Conservation (phyloP, 92 coral and sea anemone genomes). For the Pocillopora grandis region DNA sequence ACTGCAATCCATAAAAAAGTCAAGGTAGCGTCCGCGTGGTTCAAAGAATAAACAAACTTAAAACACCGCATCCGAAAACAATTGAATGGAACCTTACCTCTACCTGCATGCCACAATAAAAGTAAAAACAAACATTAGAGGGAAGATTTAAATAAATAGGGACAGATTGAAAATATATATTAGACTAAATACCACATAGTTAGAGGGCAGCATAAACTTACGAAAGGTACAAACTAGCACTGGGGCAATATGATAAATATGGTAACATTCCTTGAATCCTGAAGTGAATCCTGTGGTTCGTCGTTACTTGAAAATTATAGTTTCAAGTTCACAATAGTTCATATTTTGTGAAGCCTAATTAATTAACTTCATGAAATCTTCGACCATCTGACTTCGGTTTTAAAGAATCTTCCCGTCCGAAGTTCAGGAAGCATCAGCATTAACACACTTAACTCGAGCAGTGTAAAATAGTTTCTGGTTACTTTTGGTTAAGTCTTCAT, state of each 20-base stretch:
- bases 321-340: constrained; percentile 10
- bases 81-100: constrained; percentile 5
- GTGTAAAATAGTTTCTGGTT: constrained; percentile 35
- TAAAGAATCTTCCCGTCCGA: no score
- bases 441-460: constrained; percentile 26
- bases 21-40: no score
- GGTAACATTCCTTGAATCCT: no score
- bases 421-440: not conserved
- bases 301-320: no score
- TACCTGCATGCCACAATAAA: constrained; percentile 13
- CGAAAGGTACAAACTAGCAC: constrained; percentile 14
- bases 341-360: constrained; percentile 23
- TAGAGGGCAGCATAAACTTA: not conserved
- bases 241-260: not conserved
- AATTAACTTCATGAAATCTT: constrained; percentile 30
- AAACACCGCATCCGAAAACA: no score
- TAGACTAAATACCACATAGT: not conserved
- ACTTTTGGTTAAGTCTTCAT: no score
- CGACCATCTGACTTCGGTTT: constrained; percentile 33
- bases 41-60: no score
- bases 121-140: constrained; percentile 15
- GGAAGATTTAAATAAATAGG: not conserved
- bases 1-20: no score
- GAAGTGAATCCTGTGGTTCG: no score
- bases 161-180: constrained; percentile 1